These are phyloP conservation scores for Hoplias malabaricus DNA, from an alignment of 2,113 vertebrate species.

Conservation along the genomic window DNA sequence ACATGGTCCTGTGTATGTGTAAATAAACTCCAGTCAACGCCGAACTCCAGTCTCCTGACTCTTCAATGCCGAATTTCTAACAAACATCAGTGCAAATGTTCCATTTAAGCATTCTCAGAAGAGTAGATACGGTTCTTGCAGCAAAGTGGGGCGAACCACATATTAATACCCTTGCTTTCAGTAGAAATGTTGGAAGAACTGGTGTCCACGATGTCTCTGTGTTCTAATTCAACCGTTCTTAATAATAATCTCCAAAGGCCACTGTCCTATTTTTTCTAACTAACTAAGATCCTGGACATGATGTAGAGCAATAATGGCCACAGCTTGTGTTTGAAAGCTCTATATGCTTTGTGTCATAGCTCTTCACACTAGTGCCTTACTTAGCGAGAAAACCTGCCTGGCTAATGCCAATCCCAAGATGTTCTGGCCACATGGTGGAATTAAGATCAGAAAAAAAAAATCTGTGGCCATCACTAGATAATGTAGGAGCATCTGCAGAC, in stretches of 20 bases:
- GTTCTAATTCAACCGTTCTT: background rate
- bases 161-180: too few species aligned
- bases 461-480: constrained; percentile 69
- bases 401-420: constrained; percentile 39
- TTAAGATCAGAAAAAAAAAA: constrained; percentile 68
- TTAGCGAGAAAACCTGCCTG: constrained; percentile 58
- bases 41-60: too few species aligned
- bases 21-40: too few species aligned
- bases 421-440: constrained; percentile 63
- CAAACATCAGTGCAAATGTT: too few species aligned
- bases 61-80: too few species aligned
- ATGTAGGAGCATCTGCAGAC: constrained; percentile 68
- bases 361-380: constrained; percentile 50
- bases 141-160: too few species aligned
- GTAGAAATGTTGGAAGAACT: too few species aligned
- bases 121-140: too few species aligned
- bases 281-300: background rate
- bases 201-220: background rate
- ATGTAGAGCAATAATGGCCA: constrained; percentile 3
- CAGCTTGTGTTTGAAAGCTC: constrained; percentile 32
- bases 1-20: too few species aligned
- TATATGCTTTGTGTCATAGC: constrained; percentile 54
- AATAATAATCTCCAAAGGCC: background rate
- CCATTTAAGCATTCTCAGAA: too few species aligned
- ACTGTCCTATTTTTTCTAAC: background rate